Percentiles rank a stretch among this genome's conserved stretches.
Conservation (phyloP, 2,888 invertebrate species). For the Dolichomitus sp. region DNA sequence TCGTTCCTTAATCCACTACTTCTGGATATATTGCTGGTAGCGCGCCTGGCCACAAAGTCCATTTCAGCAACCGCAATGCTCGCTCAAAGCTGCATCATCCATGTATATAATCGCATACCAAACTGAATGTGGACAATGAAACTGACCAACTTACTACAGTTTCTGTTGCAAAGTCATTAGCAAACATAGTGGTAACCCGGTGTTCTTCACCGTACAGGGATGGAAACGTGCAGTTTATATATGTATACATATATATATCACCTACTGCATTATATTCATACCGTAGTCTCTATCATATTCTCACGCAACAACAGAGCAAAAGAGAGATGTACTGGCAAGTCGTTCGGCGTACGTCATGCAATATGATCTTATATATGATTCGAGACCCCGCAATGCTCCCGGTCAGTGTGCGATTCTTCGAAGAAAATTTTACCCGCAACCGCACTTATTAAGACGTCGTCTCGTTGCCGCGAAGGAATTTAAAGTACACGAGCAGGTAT, state of each 20-base stretch:
- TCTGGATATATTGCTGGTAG: constrained; percentile 62
- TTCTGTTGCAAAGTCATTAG: not conserved
- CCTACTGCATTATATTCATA: constrained; percentile 39
- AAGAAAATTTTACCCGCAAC: constrained; percentile 79
- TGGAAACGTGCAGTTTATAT: not conserved
- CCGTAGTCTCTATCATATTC: constrained; percentile 20
- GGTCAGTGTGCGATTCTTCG: constrained; percentile 57
- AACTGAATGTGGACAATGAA: constrained; percentile 10
- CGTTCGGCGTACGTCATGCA: constrained; percentile 47
- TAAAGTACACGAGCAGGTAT: constrained; percentile 72
- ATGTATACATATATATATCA: not conserved
- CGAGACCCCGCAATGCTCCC: constrained; percentile 14
- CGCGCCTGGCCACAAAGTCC: constrained; percentile 79
- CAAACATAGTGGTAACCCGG: not conserved
- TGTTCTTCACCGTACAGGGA: constrained; percentile 9
- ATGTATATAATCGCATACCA: constrained; percentile 55
- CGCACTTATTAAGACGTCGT: constrained; percentile 85
- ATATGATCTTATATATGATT: constrained; percentile 42
- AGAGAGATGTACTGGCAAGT: constrained; percentile 27
- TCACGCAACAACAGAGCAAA: constrained; percentile 26
- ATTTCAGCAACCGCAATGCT: constrained; percentile 84
- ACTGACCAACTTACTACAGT: constrained; percentile 16
- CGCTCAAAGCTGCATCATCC: constrained; percentile 73
- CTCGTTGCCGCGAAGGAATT: constrained; percentile 77
- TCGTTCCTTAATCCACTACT: constrained; percentile 37